Percentiles rank a stretch among this genome's conserved stretches.
Conservation (phyloP, 2,797 vertebrate species). For the Hydrolagus colliei region DNA sequence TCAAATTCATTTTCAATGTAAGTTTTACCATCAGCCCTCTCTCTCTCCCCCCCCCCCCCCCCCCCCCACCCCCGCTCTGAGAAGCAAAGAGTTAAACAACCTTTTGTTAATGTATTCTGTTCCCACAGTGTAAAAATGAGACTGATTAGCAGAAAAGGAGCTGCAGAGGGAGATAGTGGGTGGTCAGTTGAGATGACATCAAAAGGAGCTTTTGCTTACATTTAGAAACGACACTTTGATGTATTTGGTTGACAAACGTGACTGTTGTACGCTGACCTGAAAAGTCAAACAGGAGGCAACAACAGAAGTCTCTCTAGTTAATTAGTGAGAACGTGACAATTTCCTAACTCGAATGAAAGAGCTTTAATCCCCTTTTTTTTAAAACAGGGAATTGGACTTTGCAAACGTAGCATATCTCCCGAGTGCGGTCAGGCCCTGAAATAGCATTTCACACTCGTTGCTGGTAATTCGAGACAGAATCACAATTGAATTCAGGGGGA, state of each 20-base stretch:
- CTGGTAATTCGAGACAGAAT: neutral
- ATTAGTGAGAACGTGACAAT: slow-evolving; percentile 45
- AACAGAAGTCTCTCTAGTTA: slow-evolving; percentile 50
- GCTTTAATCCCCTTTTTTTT: neutral
- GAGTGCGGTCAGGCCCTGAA: neutral
- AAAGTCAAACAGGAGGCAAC: slow-evolving; percentile 47
- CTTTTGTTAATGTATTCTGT: neutral
- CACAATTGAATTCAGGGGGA: neutral
- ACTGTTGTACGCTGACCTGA: slow-evolving; percentile 48
- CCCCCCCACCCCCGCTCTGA: no score
- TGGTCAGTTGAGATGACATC: slow-evolving; percentile 53
- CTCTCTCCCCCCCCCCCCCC: no score
- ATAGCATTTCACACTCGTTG: neutral
- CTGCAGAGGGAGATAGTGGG: slow-evolving; percentile 52
- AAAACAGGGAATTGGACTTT: neutral
- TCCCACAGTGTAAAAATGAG: neutral
- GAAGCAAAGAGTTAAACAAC: neutral
- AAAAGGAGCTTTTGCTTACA: slow-evolving; percentile 40
- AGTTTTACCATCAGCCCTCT: no score
- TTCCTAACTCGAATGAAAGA: slow-evolving; percentile 33
- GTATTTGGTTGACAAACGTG: slow-evolving; percentile 54
- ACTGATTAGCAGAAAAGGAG: slow-evolving; percentile 37
- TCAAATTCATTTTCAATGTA: neutral
- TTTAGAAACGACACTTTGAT: slow-evolving; percentile 47
- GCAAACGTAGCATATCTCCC: neutral